phyloP scores from a whole-genome alignment of 2,797 vertebrate species.

The Coreius guichenoti region DNA sequence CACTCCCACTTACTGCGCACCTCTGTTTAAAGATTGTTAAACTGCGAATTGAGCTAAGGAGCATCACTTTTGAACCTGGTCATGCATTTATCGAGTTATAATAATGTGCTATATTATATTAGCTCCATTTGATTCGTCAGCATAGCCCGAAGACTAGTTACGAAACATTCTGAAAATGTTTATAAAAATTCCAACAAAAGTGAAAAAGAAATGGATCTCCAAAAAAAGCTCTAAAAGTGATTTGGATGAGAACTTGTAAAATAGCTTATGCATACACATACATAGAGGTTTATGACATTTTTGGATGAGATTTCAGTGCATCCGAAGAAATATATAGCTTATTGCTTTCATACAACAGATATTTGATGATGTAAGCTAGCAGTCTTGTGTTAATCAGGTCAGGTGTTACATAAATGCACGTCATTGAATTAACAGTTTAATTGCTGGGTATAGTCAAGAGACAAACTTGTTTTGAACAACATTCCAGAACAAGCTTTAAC shows the following conservation, averaged over 20 bases:
- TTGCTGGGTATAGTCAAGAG: neutral
- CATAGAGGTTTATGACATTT: neutral
- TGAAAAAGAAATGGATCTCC: neutral
- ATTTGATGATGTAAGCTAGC: neutral
- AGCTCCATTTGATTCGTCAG: neutral
- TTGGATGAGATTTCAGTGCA: neutral
- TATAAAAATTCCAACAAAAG: neutral
- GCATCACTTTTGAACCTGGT: neutral
- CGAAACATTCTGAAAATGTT: neutral
- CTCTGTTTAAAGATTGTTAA: slow-evolving; percentile 23
- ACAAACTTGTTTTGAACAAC: neutral
- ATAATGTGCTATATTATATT: too few relatives aligned
- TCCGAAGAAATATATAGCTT: neutral
- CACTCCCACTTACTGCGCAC: slow-evolving; percentile 26
- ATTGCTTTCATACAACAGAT: neutral
- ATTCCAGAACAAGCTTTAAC: slow-evolving; percentile 6
- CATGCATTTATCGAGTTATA: neutral
- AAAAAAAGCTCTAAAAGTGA: neutral
- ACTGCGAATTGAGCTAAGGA: neutral
- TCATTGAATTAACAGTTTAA: neutral
- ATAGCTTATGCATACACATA: neutral
- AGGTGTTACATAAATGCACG: neutral
- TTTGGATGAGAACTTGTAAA: neutral
- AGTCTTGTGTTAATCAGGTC: neutral
- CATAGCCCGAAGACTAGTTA: neutral